Conservation (phyloP, 2,797 vertebrate genomes). For the Periparus ater region DNA sequence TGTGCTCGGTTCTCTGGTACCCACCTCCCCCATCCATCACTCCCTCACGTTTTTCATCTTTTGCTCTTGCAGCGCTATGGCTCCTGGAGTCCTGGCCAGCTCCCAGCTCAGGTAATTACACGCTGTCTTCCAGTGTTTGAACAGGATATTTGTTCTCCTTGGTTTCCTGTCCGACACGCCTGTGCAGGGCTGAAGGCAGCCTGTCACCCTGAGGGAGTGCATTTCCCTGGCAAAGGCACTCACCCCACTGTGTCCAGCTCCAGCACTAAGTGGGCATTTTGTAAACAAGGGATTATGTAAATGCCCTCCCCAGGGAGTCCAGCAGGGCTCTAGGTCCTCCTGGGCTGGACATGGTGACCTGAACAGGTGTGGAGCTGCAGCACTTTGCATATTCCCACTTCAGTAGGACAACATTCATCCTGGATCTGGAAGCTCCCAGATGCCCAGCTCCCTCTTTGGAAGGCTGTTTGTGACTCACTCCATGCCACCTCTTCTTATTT, state of each 20-base stretch:
- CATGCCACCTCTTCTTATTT: neutral
- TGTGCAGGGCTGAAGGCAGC: neutral
- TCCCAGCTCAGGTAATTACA: constrained; percentile 60
- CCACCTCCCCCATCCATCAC: neutral
- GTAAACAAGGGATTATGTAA: neutral
- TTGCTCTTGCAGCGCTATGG: neutral
- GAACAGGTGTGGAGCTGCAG: neutral
- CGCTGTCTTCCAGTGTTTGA: constrained; percentile 6
- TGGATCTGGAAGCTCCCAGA: neutral
- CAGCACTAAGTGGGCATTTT: neutral
- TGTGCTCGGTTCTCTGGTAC: neutral
- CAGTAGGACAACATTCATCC: neutral
- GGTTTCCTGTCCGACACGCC: neutral
- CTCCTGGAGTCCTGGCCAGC: constrained; percentile 27
- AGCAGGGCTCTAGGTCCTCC: neutral
- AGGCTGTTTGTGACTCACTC: neutral
- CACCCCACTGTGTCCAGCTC: neutral
- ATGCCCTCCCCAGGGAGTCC: neutral
- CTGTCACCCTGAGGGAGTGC: fast-evolving
- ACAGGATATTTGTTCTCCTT: constrained; percentile 32
- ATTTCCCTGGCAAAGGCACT: neutral
- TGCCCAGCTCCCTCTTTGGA: neutral
- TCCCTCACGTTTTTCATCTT: neutral
- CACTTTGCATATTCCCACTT: no score
- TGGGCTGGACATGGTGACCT: neutral